These are phyloP conservation scores for Scyliorhinus canicula DNA, from an alignment of 2,797 vertebrate genomes.

Conservation along the genomic window DNA sequence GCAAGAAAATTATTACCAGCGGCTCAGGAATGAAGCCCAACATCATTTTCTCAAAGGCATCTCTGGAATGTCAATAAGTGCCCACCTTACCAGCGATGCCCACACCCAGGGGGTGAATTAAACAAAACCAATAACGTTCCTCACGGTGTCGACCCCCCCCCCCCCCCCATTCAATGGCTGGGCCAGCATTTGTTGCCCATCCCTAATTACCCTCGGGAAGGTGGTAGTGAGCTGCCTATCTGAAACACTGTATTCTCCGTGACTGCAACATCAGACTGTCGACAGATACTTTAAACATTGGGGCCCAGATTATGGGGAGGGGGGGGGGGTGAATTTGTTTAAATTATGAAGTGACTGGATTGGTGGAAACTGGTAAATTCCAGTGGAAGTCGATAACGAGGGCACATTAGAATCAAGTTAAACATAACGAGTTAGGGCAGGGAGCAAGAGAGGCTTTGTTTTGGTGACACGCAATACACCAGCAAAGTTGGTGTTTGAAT, in stretches of 20 bases:
- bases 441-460: neutral
- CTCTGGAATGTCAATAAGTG: neutral
- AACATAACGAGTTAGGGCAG: neutral
- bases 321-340: too few relatives aligned
- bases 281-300: neutral
- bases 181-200: too few relatives aligned
- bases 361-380: neutral
- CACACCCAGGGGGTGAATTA: neutral
- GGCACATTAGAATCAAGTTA: neutral
- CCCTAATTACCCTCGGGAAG: too few relatives aligned
- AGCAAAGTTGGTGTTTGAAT: neutral
- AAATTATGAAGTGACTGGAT: neutral
- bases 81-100: neutral
- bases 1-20: neutral
- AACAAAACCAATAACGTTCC: neutral
- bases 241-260: neutral
- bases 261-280: neutral
- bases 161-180: neutral
- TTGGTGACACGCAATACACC: neutral
- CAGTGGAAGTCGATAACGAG: neutral
- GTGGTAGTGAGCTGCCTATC: too few relatives aligned
- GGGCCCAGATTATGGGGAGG: neutral
- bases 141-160: neutral
- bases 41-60: neutral
- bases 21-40: neutral